Evolutionary conservation across 2,888 invertebrate species (phyloP), one percentile per base, ranked within the genome.

Genomic region (Scelioninae gen. 1): DNA sequence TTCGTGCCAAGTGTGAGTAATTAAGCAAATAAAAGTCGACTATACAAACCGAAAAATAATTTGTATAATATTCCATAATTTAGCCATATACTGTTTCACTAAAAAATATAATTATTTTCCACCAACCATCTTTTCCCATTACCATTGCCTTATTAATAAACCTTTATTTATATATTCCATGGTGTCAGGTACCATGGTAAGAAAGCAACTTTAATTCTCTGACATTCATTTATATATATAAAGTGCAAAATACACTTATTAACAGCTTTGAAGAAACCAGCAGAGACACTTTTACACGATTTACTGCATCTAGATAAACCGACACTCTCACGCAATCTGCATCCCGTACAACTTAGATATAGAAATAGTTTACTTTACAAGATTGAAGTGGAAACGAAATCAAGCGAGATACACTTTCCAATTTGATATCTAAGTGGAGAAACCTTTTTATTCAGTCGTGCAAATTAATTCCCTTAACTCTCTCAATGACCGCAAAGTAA

Each of bases 271-370:
- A 43, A 60, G 34, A 56, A 10, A 40, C 40, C 34, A 74, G 53
- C 40, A 51, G 76, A 81, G 13, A 84, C 71, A 84, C 74, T 49
- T 56, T 11, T 16, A 72, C 74, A 78, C 71, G n/a, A 65, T 23
- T 56, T 72, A 85, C 84, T 81, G 81, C 75, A 78, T 71, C 60
- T 79, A 71, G 75, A 82, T 72, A 76, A 65, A 74, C 58, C 45
- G 65, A 86, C 84, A 85, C 86, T 32, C 68, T 85, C 86, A 83
- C 86, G 85, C 85, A 86, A 86, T 85, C 83, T 87, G 87, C 87
- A 87, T 87, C 86, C 83, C 83, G 82, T 84, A 85, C 80, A 75
- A 84, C 76, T 83, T 86, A 86, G 85, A 85, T 82, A 75, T 87
- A 87, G 87, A 84, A 79, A 83, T 86, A 86, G 86, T 83, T 82